Evolutionary conservation across 2,113 vertebrate genomes (phyloP).

Genomic region (Odontesthes bonariensis): DNA sequence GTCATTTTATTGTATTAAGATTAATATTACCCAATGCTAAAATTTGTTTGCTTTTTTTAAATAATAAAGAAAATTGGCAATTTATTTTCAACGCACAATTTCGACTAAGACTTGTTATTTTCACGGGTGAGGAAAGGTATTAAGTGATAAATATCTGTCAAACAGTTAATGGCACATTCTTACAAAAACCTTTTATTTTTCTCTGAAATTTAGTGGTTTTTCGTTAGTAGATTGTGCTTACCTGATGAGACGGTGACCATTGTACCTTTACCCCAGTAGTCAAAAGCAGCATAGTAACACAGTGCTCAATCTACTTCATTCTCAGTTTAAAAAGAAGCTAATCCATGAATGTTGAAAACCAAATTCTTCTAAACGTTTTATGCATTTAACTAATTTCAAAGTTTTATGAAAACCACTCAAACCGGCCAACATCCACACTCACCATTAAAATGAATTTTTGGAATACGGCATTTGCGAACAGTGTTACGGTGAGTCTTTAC

Average conservation of each 20-base stretch:
- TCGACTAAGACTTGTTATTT: no score
- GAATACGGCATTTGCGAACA: not conserved
- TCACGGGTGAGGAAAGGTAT: no score
- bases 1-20: no score
- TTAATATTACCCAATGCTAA: no score
- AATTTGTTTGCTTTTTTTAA: no score
- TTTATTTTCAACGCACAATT: no score
- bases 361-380: no score
- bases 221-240: constrained; percentile 31
- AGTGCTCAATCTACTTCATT: constrained; percentile 26
- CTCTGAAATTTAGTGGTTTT: not conserved
- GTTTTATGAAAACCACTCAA: not conserved
- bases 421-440: no score
- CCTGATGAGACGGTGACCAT: constrained; percentile 44
- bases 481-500: no score
- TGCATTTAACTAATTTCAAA: no score
- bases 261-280: constrained; percentile 61
- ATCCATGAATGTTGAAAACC: not conserved
- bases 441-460: not conserved
- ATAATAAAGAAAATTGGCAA: no score
- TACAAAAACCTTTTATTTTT: not conserved
- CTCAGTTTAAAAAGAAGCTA: constrained; percentile 12
- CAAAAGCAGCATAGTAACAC: constrained; percentile 45
- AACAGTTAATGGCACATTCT: not conserved
- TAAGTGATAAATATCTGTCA: no score